Evolutionary conservation across 92 coral and sea anemone genomes (phyloP), one percentile per base, ranked within the genome.

Genomic region (Epizoanthus fatuus): DNA sequence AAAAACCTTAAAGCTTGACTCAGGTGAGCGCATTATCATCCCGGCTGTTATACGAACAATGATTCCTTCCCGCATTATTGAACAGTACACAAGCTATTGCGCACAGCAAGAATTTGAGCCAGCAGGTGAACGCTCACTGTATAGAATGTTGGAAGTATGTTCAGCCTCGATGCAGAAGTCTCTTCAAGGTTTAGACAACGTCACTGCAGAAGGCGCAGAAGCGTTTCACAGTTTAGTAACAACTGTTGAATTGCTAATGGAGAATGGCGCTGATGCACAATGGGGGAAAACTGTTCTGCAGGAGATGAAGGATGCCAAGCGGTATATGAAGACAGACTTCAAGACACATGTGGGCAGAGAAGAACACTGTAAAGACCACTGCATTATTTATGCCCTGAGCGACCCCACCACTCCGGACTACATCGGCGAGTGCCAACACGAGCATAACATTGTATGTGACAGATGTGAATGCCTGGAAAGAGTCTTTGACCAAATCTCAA

Each of bases 311-410:
- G 89, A 87, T 19, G 89, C 54, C n/a, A 91, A 91, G 65, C 42
- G 84, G 49, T 91, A 91, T 49, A 75, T 91, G 38, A 87, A 91
- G 88, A 91, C 91, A 16, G 91, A 91, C 19, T 91, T 83, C 72
- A 91, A 87, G 63, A 67, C 69, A 4, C 94, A 91, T 55, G 88
- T 86, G 32, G 88, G 94, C 15, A 81, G 89, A 25, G 89, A 91
- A 38, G 80, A 87, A 74, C 16, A 62, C 67, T 90, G 93, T 40
- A 80, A 84, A 11, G 90, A 90, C 60, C 93, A 86, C 40, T 90
- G 93, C 80, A 74, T 69, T n/a, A 75, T 79, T 42, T 63, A 90
- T 75, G 87, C 91, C 4, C 72, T 87, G 11, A 88, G 83, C 75
- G 91, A 81, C 58, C 58, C 91, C 32, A 52, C 22, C 68, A 51